phyloP scores from a whole-genome alignment of 2,888 invertebrate species.

The Iphiclides podalirius region DNA sequence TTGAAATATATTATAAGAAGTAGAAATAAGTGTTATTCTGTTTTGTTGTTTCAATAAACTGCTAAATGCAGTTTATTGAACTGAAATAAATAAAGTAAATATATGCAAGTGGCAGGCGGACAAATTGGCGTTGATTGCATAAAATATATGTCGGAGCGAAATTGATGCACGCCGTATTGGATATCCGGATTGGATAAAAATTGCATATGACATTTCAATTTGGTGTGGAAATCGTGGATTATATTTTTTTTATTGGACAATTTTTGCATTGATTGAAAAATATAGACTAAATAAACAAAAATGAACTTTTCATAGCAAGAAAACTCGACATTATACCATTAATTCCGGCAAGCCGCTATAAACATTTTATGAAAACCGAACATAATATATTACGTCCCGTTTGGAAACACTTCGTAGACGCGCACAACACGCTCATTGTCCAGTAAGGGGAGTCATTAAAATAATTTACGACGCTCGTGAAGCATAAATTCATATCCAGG shows the following conservation, averaged over 20 bases:
- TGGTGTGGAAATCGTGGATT: not conserved
- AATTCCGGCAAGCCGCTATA: not conserved
- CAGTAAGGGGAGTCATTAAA: conserved; percentile 1
- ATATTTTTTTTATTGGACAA: not conserved
- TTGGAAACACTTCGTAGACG: not conserved
- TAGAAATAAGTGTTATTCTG: too few relatives aligned
- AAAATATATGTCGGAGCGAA: conserved; percentile 4
- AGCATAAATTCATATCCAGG: conserved; percentile 6
- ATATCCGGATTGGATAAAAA: conserved; percentile 7
- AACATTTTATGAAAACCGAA: not conserved
- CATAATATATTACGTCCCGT: not conserved
- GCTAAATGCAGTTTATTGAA: too few relatives aligned
- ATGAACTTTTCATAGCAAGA: not conserved
- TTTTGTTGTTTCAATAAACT: too few relatives aligned
- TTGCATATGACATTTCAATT: conserved; percentile 5
- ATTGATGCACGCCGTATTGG: conserved; percentile 9
- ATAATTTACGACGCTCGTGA: conserved; percentile 4
- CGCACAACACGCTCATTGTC: conserved; percentile 5
- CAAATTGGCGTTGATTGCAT: not conserved
- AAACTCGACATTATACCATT: not conserved
- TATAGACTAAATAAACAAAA: not conserved
- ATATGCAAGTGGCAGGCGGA: too few relatives aligned
- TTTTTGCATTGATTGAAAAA: not conserved
- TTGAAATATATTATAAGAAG: too few relatives aligned
- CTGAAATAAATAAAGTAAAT: too few relatives aligned